Base-by-base conservation (phyloP, 2,113 vertebrate genomes). In the Ammospiza nelsoni region DNA sequence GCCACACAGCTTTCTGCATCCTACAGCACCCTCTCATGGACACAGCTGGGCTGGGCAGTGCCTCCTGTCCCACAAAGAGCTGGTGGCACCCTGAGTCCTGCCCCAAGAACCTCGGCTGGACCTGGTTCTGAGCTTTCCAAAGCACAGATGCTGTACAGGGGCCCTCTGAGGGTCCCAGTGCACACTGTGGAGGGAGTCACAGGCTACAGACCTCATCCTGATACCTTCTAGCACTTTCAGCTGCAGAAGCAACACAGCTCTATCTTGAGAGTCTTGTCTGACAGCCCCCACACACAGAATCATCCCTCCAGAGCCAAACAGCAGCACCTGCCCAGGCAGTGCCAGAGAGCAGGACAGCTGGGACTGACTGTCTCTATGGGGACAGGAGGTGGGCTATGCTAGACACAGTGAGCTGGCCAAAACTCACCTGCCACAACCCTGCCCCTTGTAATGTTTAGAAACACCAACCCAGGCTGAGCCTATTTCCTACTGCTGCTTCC, bases 21-120 rank as follows among this genome's bases (percentile, higher is more conserved):
- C 90, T 62, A 94, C 71, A 96, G 96, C 95, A 94, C 95, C 96
- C 96, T 91, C 96, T 94, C 74, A 94, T 96, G 96, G 96, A 93
- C 62, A 82, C 41, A 46, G 19, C 10, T 8, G 66, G 66, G 69
- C 48, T 72, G 84, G 81, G 77, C 90, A 89, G 52, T 5, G 48
- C 39, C 74, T 77, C 57, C 54, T 29, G 49, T 25, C 43, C 57
- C 69, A 29, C 0, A 11, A 11, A 33, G n/a, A 31, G 15, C 14
- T 5, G 24, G n/a, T 20, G 49, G 54, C 37, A 73, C 27, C 13
- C 63, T 29, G 9, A 0, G 1, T 24, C 46, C 52, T 54, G 46
- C 37, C 37, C 28, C 25, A 43, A 2, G n/a, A 6, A 15, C 37
- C 18, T 21, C 17, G 85, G 8, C 24, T 54, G 16, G 12, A 43